Conservation (phyloP, 2,113 vertebrate species). For the Elachura formosa region DNA sequence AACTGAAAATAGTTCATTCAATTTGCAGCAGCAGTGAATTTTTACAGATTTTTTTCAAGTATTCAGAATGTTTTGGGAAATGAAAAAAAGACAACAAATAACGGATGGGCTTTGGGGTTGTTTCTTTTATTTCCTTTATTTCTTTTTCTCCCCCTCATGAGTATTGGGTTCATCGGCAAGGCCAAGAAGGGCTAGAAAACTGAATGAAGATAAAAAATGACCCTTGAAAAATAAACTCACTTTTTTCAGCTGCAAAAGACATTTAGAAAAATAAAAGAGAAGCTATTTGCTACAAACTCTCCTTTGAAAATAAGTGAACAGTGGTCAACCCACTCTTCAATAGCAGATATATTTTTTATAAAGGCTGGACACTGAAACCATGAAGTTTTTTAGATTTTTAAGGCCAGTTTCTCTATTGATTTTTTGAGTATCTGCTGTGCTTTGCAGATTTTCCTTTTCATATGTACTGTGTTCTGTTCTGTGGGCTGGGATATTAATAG, state of each 20-base stretch:
- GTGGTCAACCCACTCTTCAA: not conserved
- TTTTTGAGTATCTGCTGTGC: constrained; percentile 6
- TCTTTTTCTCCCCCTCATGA: not conserved
- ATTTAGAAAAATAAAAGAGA: not conserved
- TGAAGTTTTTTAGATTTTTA: not conserved
- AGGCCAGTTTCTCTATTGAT: not conserved
- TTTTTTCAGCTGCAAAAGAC: not conserved
- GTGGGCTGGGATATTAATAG: constrained; percentile 27
- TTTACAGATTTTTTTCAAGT: not conserved
- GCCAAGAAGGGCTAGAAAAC: not conserved
- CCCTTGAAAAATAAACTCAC: not conserved
- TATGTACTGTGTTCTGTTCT: not conserved
- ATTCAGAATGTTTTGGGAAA: not conserved
- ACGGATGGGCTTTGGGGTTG: not conserved
- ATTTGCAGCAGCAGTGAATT: not conserved
- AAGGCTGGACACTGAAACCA: not conserved
- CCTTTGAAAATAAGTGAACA: not conserved
- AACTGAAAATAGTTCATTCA: not conserved
- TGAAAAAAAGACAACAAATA: not conserved
- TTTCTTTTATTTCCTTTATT: too few relatives aligned
- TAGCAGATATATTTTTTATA: not conserved
- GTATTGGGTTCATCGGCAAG: not conserved
- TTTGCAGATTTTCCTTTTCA: constrained; percentile 11
- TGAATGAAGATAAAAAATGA: not conserved
- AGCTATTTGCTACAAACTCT: not conserved